Conservation (phyloP, 1,140 invertebrate species). For the Bombus superbus region DNA sequence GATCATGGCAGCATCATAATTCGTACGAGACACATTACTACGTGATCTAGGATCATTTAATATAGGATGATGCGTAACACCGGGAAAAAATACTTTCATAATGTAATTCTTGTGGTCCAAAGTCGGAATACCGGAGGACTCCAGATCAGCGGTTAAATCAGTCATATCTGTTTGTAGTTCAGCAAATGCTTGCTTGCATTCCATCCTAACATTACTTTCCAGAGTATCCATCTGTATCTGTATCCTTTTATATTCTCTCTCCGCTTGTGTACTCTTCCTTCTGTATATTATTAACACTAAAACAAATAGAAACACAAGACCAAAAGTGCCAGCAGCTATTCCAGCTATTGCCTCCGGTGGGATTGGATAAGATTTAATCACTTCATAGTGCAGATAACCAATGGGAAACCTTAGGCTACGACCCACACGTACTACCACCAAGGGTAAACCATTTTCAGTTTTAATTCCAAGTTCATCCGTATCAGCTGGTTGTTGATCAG, state of each 20-base stretch:
- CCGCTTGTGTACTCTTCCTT: conserved; percentile 96
- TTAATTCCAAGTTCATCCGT: conserved; percentile 93
- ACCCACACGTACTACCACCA: conserved; percentile 96
- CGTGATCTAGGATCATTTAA: conserved; percentile 92
- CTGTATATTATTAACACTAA: conserved; percentile 94
- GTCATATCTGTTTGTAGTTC: conserved; percentile 99
- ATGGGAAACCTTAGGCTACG: conserved; percentile 93
- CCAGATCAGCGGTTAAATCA: conserved; percentile 97
- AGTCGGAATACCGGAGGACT: conserved; percentile 97
- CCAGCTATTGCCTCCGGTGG: conserved; percentile 94
- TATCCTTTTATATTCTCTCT: conserved; percentile 97
- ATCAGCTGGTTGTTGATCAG: conserved; percentile 91
- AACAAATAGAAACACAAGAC: conserved; percentile 93
- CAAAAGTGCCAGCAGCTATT: conserved; percentile 91
- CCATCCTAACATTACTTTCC: conserved; percentile 98
- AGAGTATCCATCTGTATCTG: conserved; percentile 99
- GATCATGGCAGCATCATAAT: conserved; percentile 96
- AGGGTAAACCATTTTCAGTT: conserved; percentile 89
- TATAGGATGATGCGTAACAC: conserved; percentile 95
- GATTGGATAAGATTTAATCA: conserved; percentile 92
- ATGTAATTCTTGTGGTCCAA: conserved; percentile 98
- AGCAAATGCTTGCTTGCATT: conserved; percentile 99
- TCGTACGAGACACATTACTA: conserved; percentile 90
- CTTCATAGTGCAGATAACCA: conserved; percentile 94
- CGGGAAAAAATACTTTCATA: conserved; percentile 99